phyloP scores from a whole-genome alignment of 2,113 vertebrate genomes.

The Cyprinus carpio region DNA sequence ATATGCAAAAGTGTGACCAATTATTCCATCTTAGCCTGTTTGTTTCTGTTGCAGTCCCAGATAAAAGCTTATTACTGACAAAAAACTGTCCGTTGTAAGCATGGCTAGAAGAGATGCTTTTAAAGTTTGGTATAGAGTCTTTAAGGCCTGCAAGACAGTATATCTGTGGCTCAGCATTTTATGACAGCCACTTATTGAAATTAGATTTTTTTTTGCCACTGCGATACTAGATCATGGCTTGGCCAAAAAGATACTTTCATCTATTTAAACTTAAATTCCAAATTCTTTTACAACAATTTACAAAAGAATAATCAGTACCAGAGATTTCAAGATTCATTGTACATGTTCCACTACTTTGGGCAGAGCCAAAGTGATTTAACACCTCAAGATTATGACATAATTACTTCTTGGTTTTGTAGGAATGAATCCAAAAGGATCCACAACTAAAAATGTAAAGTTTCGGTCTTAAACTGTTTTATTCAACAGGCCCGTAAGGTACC shows the following conservation, averaged over 20 bases:
- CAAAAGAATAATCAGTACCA: background rate
- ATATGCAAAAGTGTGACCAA: too few species aligned
- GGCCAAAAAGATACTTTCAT: background rate
- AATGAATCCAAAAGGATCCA: background rate
- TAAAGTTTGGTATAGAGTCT: background rate
- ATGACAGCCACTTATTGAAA: constrained; percentile 10
- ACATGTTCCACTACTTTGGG: background rate
- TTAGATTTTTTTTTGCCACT: background rate
- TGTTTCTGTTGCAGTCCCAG: too few species aligned
- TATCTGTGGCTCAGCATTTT: constrained; percentile 30
- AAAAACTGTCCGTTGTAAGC: background rate
- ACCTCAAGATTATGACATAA: background rate
- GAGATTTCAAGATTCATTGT: background rate
- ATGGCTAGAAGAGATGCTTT: background rate
- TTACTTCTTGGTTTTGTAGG: background rate
- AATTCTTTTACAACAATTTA: background rate
- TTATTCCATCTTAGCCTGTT: too few species aligned
- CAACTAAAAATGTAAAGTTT: background rate
- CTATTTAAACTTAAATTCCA: background rate
- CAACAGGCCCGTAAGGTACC: too few species aligned
- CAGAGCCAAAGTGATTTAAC: too few species aligned
- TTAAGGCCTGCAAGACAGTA: background rate
- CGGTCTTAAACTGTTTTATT: too few species aligned
- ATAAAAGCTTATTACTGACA: too few species aligned
- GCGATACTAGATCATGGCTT: background rate